Evolutionary conservation across 2,113 vertebrate genomes (phyloP).

Genomic region (Glaucomys volans): DNA sequence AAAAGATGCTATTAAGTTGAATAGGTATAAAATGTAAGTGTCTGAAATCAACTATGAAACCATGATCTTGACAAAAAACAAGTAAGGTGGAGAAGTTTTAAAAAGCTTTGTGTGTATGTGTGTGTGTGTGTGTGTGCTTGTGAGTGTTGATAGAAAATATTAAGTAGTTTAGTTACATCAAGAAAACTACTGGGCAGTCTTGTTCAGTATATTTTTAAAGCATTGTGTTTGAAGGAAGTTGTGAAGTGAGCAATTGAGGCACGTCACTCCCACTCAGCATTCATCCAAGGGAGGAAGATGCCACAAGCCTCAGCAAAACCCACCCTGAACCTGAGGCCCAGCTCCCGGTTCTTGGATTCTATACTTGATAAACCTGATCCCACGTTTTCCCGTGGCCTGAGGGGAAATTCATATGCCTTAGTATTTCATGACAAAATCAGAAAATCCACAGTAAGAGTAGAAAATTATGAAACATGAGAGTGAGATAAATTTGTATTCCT

Average conservation of each 20-base stretch:
- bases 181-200: not conserved
- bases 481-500: not conserved
- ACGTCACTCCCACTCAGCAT: not conserved
- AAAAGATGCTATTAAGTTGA: not conserved
- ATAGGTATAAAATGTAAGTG: not conserved
- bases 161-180: not conserved
- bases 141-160: not conserved
- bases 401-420: not conserved
- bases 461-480: not conserved
- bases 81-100: not conserved
- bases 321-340: rapidly evolving
- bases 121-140: not conserved
- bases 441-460: not conserved
- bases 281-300: not conserved
- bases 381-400: not conserved
- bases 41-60: not conserved
- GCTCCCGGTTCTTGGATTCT: not conserved
- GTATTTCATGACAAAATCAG: not conserved
- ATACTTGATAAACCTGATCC: not conserved
- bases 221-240: not conserved
- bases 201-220: not conserved
- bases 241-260: not conserved
- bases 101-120: too few species aligned
- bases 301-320: not conserved
- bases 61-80: not conserved